Percentiles rank a stretch among this genome's conserved stretches.
Conservation (phyloP, 2,888 invertebrate species). For the Cantharis rufa region DNA sequence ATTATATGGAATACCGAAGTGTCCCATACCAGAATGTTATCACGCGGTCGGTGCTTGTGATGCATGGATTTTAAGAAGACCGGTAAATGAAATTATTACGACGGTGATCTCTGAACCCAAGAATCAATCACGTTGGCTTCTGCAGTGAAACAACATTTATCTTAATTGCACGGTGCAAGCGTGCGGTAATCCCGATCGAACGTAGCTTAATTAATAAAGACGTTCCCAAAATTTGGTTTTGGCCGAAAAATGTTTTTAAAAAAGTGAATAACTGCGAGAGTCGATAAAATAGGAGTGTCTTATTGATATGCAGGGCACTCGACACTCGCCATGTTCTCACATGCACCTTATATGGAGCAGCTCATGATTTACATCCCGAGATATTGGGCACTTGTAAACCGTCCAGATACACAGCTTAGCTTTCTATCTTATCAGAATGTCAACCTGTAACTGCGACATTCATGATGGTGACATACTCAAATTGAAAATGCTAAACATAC, state of each 20-base stretch:
- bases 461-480: slow-evolving; percentile 43
- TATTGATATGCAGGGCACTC: slow-evolving; percentile 47
- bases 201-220: slow-evolving; percentile 8
- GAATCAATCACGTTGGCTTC: slow-evolving; percentile 45
- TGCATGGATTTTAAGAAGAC: slow-evolving; percentile 29
- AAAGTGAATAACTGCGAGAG: background rate
- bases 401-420: slow-evolving; percentile 50
- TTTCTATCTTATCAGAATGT: slow-evolving; percentile 52
- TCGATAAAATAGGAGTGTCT: slow-evolving; percentile 22
- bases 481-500: slow-evolving; percentile 39
- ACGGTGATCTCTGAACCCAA: slow-evolving; percentile 43
- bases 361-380: slow-evolving; percentile 53
- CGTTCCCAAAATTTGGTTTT: too few species aligned
- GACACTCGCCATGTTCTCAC: slow-evolving; percentile 41
- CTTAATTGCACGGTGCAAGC: slow-evolving; percentile 44
- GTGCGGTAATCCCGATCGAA: slow-evolving; percentile 38
- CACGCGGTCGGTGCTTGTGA: slow-evolving; percentile 35
- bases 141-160: slow-evolving; percentile 42
- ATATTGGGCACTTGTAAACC: slow-evolving; percentile 54
- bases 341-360: slow-evolving; percentile 50
- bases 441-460: slow-evolving; percentile 37
- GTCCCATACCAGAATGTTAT: slow-evolving; percentile 36
- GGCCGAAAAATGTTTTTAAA: too few species aligned
- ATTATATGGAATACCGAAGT: slow-evolving; percentile 32
- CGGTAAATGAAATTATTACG: slow-evolving; percentile 42